Percentiles rank a stretch among this genome's conserved stretches.
Evolutionary conservation across 2,797 vertebrate species (phyloP).

Genomic region (Pogoniulus pusillus): DNA sequence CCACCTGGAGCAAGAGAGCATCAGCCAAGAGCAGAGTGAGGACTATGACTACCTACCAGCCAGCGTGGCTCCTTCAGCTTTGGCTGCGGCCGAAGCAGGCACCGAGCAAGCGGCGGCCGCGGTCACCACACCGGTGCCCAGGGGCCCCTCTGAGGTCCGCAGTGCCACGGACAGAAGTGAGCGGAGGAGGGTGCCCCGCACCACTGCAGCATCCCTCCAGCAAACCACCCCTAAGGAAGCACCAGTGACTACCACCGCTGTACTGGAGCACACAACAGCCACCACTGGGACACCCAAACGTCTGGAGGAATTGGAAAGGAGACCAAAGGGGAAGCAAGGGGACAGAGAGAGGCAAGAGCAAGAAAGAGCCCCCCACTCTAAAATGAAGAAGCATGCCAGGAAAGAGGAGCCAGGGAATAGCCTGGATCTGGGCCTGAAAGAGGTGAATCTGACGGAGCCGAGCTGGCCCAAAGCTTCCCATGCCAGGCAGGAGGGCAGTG

Average conservation of each 20-base stretch:
- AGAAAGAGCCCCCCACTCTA: slow-evolving; percentile 31
- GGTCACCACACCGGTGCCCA: slow-evolving; percentile 19
- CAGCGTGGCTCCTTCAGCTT: slow-evolving; percentile 28
- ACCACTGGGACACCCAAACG: not conserved
- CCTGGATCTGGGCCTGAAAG: not conserved
- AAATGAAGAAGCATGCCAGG: slow-evolving; percentile 57
- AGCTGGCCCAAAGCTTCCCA: not conserved
- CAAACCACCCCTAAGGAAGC: not conserved
- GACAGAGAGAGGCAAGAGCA: slow-evolving; percentile 14
- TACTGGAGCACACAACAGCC: not conserved
- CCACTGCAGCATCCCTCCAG: not conserved
- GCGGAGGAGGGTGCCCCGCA: not conserved
- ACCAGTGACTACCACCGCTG: not conserved
- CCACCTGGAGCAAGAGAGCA: slow-evolving; percentile 57
- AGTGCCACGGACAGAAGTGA: slow-evolving; percentile 34
- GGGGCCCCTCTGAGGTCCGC: not conserved
- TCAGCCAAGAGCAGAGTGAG: slow-evolving; percentile 68
- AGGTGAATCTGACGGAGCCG: not conserved
- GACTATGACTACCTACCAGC: slow-evolving; percentile 75
- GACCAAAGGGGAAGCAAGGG: not conserved
- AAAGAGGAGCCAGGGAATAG: slow-evolving; percentile 23
- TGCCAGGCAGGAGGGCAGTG: not conserved
- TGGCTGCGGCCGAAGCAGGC: not conserved
- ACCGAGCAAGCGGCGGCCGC: slow-evolving; percentile 20
- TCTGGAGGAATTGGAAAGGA: not conserved